These are phyloP conservation scores for Phyllopteryx taeniolatus DNA, from an alignment of 2,113 vertebrate species.

Conservation along the genomic window DNA sequence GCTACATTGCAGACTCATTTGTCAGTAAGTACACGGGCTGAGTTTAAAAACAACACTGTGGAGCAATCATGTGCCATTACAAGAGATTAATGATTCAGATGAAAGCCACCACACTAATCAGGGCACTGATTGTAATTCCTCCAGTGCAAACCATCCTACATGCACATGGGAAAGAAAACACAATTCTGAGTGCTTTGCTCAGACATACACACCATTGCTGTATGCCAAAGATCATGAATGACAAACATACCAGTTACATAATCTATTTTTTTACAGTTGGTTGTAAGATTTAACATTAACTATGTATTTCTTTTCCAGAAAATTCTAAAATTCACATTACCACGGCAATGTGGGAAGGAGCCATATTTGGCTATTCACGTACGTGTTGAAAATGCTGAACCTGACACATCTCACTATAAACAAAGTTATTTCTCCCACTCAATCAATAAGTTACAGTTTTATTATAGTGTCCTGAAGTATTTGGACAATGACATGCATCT, in stretches of 20 bases:
- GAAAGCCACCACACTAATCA: background rate
- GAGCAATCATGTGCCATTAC: background rate
- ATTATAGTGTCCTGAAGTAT: too few relatives aligned
- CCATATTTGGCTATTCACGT: background rate
- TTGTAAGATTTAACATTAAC: background rate
- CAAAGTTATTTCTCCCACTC: background rate
- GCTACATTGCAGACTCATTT: conserved; percentile 1
- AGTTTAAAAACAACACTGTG: background rate
- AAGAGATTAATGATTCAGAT: conserved; percentile 1
- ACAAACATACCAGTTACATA: background rate
- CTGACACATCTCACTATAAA: too few relatives aligned
- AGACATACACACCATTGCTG: background rate
- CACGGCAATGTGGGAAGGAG: background rate
- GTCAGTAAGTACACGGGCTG: conserved; percentile 1
- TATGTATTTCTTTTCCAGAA: background rate
- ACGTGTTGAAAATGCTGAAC: background rate
- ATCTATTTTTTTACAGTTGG: background rate
- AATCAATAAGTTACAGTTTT: background rate
- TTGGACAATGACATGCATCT: too few relatives aligned
- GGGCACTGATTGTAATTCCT: background rate
- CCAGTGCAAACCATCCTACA: background rate
- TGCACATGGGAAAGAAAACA: background rate
- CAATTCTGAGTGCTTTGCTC: background rate
- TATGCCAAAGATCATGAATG: background rate
- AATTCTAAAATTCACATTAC: background rate